Evolutionary conservation across 1,140 invertebrate genomes (phyloP), one percentile per base, ranked within the genome.

Genomic region (Hermetia illucens): DNA sequence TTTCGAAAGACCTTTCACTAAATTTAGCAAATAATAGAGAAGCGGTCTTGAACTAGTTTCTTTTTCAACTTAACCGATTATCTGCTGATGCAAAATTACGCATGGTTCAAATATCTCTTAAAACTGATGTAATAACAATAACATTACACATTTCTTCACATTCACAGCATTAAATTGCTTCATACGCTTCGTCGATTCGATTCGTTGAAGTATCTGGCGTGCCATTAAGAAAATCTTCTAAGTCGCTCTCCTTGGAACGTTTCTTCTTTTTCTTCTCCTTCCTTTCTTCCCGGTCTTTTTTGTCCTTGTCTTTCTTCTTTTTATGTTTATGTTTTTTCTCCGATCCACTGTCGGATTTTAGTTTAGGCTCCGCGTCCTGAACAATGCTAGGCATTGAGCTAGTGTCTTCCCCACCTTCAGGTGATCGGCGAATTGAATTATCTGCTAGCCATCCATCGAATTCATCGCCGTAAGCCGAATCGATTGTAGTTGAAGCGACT

Each of bases 381-480:
- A 15, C 13, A 20, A 32, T 39, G 17, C 18, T 32, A 17, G 36
- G 36, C 17, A 19, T 4, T 15, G 30, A 19, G 9, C 25, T 8
- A 3, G 12, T 21, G 34, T 39, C 38, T 17, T 39, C 38, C 17
- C 30, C 38, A 65, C 63, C 64, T 63, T 66, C 64, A n/a, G 64
- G 64, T 16, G 64, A 67, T 46, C 64, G 54, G 41, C 65, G 57
- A 2, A 55, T 51, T 37, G 58, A 63, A 1, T 55, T 53, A 38
- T 65, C 64, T 3, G 55, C 52, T 13, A 56, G 53, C 65, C 63
- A 67, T 24, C 37, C 38, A 34, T 39, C 38, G 20, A 34, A 39
- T 10, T 39, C 22, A 12, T 43, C 38, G 5, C 30, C 35, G 5
- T 35, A 41, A 39, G 36, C 34, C 31, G 40, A 40, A 24, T 30